These are phyloP conservation scores for Fistularia commersonii DNA, from an alignment of 2,797 vertebrate genomes.

Conservation along the genomic window DNA sequence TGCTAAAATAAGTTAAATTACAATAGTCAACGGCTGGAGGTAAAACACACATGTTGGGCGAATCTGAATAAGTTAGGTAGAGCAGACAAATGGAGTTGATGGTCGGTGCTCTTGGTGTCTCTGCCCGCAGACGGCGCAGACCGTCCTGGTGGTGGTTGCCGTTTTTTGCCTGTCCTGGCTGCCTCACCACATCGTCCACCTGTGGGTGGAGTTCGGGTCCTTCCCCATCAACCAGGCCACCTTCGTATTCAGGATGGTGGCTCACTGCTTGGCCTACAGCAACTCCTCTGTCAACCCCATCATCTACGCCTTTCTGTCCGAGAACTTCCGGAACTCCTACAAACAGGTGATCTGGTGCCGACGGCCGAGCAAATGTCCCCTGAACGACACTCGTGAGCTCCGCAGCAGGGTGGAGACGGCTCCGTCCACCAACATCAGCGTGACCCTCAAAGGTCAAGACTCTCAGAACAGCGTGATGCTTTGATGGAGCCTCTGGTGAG, in stretches of 20 bases:
- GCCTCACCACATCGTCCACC: constrained; percentile 88
- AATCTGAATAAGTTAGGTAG: no score
- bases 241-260: constrained; percentile 89
- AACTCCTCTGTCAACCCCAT: constrained; percentile 88
- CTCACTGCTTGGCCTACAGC: constrained; percentile 88
- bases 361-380: constrained; percentile 58
- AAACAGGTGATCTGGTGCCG: constrained; percentile 87
- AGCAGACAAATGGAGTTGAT: no score
- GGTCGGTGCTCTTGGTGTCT: background rate
- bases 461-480: constrained; percentile 46
- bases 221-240: constrained; percentile 78
- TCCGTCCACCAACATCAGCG: constrained; percentile 75
- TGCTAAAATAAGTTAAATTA: no score
- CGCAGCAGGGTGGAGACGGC: constrained; percentile 79
- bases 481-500: constrained; percentile 7
- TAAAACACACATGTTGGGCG: no score
- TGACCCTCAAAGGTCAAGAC: constrained; percentile 37
- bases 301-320: constrained; percentile 86
- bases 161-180: constrained; percentile 95
- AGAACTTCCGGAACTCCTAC: constrained; percentile 83
- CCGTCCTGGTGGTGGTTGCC: constrained; percentile 90
- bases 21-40: no score
- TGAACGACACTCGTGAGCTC: constrained; percentile 73
- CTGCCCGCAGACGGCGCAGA: constrained; percentile 85
- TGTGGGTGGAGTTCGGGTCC: constrained; percentile 92